Conservation (phyloP, 2,113 vertebrate species). For the Semnornis frantzii region DNA sequence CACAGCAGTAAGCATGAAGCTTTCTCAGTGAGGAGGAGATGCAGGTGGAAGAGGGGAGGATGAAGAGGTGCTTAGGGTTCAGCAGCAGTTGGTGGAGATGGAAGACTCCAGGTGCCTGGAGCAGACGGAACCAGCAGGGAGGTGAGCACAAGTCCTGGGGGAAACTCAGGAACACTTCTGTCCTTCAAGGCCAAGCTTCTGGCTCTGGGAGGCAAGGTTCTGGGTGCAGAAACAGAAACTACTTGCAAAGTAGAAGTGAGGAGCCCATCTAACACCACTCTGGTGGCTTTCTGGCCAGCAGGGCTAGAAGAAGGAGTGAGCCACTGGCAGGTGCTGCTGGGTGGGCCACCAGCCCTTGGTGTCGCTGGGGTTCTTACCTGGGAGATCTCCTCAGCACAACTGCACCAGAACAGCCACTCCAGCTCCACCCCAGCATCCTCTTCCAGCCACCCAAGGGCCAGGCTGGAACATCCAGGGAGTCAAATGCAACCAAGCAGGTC, state of each 20-base stretch:
- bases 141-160: neutral
- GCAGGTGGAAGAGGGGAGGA: neutral
- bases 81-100: neutral
- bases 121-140: neutral
- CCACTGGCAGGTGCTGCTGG: neutral
- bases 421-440: neutral
- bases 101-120: neutral
- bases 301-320: too few relatives aligned
- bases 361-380: accelerated
- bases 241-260: too few relatives aligned
- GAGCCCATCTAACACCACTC: too few relatives aligned
- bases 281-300: neutral
- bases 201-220: neutral
- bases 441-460: neutral
- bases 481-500: neutral
- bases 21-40: neutral
- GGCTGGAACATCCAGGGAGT: neutral
- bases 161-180: neutral
- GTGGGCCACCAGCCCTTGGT: neutral
- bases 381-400: neutral
- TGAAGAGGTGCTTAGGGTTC: neutral
- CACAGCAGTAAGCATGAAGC: accelerated
- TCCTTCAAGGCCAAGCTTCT: neutral
- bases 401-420: neutral
- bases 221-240: neutral